A percentile compares a stretch with the other conserved stretches of the same genome.
Conservation (phyloP, 2,113 vertebrate genomes). For the Halichoerus grypus region DNA sequence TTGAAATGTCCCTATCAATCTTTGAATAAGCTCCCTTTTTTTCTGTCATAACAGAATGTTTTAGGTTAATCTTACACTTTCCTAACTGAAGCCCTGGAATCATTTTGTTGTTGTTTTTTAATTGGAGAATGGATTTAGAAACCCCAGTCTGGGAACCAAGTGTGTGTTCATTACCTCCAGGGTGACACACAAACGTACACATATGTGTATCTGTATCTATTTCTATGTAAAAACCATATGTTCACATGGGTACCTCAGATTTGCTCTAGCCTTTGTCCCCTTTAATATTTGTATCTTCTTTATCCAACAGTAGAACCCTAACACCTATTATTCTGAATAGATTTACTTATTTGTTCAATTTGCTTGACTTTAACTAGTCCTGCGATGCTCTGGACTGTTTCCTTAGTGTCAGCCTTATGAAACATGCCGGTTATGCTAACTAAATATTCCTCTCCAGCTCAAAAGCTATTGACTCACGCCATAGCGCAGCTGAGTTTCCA, state of each 20-base stretch:
- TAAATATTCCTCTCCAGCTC: neutral
- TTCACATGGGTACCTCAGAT: neutral
- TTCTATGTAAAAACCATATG: neutral
- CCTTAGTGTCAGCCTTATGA: neutral
- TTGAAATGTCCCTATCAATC: neutral
- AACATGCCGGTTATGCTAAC: neutral
- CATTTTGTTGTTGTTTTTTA: neutral
- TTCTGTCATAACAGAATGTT: neutral
- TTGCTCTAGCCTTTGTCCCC: neutral
- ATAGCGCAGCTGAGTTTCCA: neutral
- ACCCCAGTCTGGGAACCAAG: neutral
- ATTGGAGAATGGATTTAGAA: slow-evolving; percentile 30
- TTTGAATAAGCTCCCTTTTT: neutral
- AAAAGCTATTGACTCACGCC: neutral
- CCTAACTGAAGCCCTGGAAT: neutral
- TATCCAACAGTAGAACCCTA: neutral
- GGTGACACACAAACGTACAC: neutral
- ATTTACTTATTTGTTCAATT: neutral
- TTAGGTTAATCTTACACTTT: neutral
- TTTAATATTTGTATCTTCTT: neutral
- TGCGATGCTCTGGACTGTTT: neutral
- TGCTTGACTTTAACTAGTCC: neutral
- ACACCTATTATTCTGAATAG: neutral
- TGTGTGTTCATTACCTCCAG: neutral
- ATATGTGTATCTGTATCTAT: neutral